phyloP scores from a whole-genome alignment of 2,113 vertebrate species.

The Odobenus rosmarus region DNA sequence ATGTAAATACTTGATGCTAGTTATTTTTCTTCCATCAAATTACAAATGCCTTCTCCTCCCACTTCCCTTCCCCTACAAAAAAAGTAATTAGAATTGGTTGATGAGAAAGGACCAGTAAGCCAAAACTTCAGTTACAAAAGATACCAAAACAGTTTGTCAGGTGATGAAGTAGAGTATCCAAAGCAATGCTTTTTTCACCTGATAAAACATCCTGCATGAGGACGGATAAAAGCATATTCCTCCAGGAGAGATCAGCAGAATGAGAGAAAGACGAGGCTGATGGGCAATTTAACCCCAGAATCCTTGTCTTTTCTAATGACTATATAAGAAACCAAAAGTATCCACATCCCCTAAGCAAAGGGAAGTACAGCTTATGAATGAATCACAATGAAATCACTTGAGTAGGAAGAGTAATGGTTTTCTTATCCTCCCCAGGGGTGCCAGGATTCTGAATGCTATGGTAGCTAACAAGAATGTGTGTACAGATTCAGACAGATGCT shows the following conservation, averaged over 20 bases:
- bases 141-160: neutral
- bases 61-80: neutral
- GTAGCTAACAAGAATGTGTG: neutral
- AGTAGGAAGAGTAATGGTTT: neutral
- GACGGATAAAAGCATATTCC: neutral
- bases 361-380: neutral
- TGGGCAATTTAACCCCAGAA: neutral
- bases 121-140: conserved; percentile 7
- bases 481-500: neutral
- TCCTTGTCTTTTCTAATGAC: neutral
- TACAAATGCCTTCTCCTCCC: neutral
- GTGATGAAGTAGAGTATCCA: neutral
- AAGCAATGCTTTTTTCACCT: neutral
- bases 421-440: neutral
- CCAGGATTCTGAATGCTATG: conserved; percentile 30
- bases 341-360: neutral
- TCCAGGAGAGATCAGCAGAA: neutral
- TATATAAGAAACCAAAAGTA: neutral
- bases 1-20: neutral
- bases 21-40: conserved; percentile 2
- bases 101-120: neutral
- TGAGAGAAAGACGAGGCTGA: neutral
- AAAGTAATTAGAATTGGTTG: neutral
- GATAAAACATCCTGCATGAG: neutral
- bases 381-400: conserved; percentile 51